phyloP scores from a whole-genome alignment of 2,113 vertebrate genomes.

The Castor canadensis region DNA sequence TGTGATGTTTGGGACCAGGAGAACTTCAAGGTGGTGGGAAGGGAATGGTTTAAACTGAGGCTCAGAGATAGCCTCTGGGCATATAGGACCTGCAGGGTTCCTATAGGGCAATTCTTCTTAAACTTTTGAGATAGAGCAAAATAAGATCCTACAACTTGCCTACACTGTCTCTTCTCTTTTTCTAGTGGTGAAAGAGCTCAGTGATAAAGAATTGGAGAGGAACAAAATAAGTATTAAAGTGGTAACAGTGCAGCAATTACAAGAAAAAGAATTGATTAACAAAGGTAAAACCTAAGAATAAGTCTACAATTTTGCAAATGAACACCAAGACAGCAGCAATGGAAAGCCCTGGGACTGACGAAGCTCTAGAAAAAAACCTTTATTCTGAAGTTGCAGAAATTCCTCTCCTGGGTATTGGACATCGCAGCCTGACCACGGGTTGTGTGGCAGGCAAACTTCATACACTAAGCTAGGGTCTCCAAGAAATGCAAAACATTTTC shows the following conservation, averaged over 20 bases:
- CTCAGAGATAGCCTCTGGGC: constrained; percentile 1
- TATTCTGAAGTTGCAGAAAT: not conserved
- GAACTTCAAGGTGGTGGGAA: not conserved
- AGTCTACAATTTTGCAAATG: constrained; percentile 22
- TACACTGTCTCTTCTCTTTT: constrained; percentile 38
- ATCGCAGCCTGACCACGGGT: not conserved
- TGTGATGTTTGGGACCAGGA: not conserved
- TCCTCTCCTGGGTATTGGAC: not conserved
- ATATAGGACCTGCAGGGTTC: not conserved
- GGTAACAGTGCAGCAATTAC: constrained; percentile 1
- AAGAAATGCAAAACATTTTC: not conserved
- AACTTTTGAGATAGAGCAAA: not conserved
- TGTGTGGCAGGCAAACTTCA: not conserved
- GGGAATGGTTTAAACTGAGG: not conserved
- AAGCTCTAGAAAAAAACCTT: constrained; percentile 24
- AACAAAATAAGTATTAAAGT: constrained; percentile 59
- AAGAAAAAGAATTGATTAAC: constrained; percentile 31
- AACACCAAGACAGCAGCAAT: constrained; percentile 8
- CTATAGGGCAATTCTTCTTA: not conserved
- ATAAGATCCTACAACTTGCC: not conserved
- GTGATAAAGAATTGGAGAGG: constrained; percentile 43
- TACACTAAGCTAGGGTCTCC: not conserved
- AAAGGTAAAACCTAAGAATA: constrained; percentile 45
- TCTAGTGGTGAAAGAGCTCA: constrained; percentile 43
- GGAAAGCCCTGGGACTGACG: not conserved